Percentiles rank a stretch among this genome's conserved stretches.
These are phyloP conservation scores for Heteropelma amictum DNA, from an alignment of 2,888 invertebrate species.

Conservation along the genomic window DNA sequence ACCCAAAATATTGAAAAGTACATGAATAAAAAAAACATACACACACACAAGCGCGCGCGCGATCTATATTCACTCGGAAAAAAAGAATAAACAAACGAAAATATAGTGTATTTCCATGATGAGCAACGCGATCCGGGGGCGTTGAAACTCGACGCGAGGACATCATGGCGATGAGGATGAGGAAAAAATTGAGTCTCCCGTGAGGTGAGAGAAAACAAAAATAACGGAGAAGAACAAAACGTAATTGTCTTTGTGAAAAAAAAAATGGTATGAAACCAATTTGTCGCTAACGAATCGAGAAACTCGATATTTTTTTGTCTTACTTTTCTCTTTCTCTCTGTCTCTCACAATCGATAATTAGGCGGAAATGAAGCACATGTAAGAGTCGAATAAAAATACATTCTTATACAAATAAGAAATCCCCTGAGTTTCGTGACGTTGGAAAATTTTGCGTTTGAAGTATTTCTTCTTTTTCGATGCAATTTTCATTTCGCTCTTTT, in stretches of 20 bases:
- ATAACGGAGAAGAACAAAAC: background rate
- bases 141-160: too few species aligned
- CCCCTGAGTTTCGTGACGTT: background rate
- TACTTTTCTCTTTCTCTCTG: constrained; percentile 12
- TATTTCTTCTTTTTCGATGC: background rate
- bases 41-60: constrained; percentile 13
- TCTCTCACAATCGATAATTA: constrained; percentile 23
- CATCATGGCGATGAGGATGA: too few species aligned
- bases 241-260: constrained; percentile 35
- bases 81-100: constrained; percentile 38
- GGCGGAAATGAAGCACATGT: constrained; percentile 39
- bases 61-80: constrained; percentile 54
- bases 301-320: background rate
- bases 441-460: background rate
- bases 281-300: constrained; percentile 31
- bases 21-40: background rate
- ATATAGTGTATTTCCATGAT: constrained; percentile 72
- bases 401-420: constrained; percentile 50
- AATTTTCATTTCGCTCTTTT: background rate
- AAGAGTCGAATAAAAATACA: constrained; percentile 58
- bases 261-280: constrained; percentile 59
- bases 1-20: constrained; percentile 25
- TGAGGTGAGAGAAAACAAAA: background rate
- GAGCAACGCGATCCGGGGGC: constrained; percentile 72
- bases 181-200: background rate